These are phyloP conservation scores for Prionchulus punctatus DNA, from an alignment of 2,888 invertebrate genomes.

Conservation along the genomic window DNA sequence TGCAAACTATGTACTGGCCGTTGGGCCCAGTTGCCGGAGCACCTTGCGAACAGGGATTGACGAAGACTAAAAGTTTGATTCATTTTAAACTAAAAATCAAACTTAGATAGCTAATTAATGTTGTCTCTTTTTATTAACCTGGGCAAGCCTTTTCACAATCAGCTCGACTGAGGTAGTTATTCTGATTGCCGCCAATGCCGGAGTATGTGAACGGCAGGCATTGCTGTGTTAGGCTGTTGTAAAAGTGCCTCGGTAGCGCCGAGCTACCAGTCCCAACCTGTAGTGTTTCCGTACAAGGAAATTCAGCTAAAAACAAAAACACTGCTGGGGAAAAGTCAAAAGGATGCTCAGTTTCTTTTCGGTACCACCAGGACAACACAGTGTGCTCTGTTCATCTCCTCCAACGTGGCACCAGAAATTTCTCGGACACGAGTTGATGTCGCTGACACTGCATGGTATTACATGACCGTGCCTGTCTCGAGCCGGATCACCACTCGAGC, in stretches of 20 bases:
- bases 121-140: conserved; percentile 1
- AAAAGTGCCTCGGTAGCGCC: conserved; percentile 14
- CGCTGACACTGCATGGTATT: conserved; percentile 8
- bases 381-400: conserved; percentile 14
- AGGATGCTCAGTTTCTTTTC: not conserved
- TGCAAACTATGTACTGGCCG: conserved; percentile 10
- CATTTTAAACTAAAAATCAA: not conserved
- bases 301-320: too few relatives aligned
- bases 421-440: conserved; percentile 8
- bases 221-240: conserved; percentile 12
- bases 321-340: too few relatives aligned
- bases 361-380: conserved; percentile 22
- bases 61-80: conserved; percentile 14
- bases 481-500: conserved; percentile 13
- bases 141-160: conserved; percentile 13
- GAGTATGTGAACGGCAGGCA: conserved; percentile 13
- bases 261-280: conserved; percentile 20
- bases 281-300: conserved; percentile 21
- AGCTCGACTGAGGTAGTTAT: conserved; percentile 14
- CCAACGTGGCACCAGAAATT: conserved; percentile 14
- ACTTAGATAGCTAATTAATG: not conserved
- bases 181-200: conserved; percentile 12
- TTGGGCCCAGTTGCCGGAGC: conserved; percentile 17
- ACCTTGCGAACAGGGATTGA: conserved; percentile 27
- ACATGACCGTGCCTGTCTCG: conserved; percentile 11